phyloP scores from a whole-genome alignment of 1,140 invertebrate genomes.

The Melipona quadrifasciata region DNA sequence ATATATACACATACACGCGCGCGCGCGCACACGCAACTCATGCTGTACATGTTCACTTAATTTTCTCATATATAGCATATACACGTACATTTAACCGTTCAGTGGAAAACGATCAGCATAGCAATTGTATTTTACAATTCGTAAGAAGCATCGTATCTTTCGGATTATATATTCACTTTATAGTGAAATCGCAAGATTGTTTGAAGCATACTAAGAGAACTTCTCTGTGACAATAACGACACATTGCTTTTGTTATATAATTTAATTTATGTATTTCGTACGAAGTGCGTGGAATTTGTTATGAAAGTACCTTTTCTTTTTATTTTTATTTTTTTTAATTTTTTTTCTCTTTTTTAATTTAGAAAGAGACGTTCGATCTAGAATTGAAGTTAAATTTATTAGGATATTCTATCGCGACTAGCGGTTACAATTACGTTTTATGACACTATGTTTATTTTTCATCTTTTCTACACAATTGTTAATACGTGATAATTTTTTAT shows the following conservation, averaged over 20 bases:
- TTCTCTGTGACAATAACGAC: constrained; percentile 24
- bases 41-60: constrained; percentile 51
- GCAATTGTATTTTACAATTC: constrained; percentile 1
- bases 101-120: background rate
- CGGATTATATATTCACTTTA: background rate
- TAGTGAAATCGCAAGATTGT: constrained; percentile 7
- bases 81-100: constrained; percentile 46
- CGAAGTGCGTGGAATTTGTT: constrained; percentile 25
- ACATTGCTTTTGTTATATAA: constrained; percentile 9
- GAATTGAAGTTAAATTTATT: background rate
- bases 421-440: background rate
- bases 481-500: background rate
- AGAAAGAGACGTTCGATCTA: background rate
- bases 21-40: constrained; percentile 13
- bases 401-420: background rate
- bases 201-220: background rate
- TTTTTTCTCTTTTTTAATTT: background rate
- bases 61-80: constrained; percentile 35
- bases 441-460: background rate
- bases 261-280: background rate
- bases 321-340: too few relatives aligned
- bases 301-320: background rate
- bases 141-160: background rate
- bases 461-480: background rate
- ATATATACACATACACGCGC: background rate